These are phyloP conservation scores for Drosophila kurseongensis DNA, from an alignment of 1,140 invertebrate genomes.

Conservation along the genomic window DNA sequence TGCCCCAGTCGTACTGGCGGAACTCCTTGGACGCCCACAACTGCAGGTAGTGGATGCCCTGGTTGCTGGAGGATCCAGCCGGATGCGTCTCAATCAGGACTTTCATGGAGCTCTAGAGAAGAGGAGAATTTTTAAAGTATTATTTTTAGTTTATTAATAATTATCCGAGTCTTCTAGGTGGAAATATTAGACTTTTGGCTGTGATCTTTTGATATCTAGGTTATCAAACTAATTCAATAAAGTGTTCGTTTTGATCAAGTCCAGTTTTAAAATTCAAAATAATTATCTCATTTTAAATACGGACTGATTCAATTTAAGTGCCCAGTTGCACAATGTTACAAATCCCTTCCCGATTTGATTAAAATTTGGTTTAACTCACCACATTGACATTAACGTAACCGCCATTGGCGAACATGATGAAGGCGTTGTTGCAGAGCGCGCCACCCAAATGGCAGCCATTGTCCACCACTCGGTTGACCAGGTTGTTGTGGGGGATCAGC, in stretches of 20 bases:
- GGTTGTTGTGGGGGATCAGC: conserved; percentile 63
- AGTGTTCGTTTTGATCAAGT: no score
- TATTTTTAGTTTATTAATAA: no score
- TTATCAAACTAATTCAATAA: no score
- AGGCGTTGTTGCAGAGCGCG: conserved; percentile 58
- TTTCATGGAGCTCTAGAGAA: conserved; percentile 80
- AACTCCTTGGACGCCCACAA: conserved; percentile 64
- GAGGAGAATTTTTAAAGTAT: background rate
- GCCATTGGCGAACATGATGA: conserved; percentile 68
- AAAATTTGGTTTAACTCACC: conserved; percentile 27
- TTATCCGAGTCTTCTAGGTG: no score
- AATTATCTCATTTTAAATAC: no score
- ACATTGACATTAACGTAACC: conserved; percentile 64
- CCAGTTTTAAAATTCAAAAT: no score
- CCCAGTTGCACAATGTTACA: no score
- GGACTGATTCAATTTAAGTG: no score
- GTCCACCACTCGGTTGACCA: conserved; percentile 64
- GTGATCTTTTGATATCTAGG: no score
- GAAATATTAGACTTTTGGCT: no score
- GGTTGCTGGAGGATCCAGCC: conserved; percentile 85
- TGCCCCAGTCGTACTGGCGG: conserved; percentile 85
- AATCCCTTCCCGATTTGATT: no score
- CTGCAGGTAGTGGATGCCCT: conserved; percentile 85
- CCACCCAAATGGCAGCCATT: conserved; percentile 43
- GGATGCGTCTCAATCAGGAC: conserved; percentile 85